A percentile compares a stretch with the other conserved stretches of the same genome.
Evolutionary conservation across 2,113 vertebrate genomes (phyloP).

Genomic region (Passerina amoena): DNA sequence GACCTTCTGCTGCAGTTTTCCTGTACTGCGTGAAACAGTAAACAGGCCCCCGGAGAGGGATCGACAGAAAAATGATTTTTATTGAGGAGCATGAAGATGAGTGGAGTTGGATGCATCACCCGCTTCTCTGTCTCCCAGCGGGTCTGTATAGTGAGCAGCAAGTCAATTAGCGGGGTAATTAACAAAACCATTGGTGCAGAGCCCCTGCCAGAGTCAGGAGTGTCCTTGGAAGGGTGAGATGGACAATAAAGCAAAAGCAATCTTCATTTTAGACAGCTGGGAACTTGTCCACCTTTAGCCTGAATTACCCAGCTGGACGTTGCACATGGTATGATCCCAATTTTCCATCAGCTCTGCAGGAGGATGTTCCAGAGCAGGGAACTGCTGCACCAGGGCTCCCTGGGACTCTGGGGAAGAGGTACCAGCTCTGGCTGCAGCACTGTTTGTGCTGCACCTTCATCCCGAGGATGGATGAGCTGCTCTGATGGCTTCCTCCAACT

Average conservation of each 20-base stretch:
- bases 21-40: background rate
- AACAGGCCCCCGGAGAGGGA: background rate
- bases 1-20: background rate
- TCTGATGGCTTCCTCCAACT: background rate
- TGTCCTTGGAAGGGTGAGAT: background rate
- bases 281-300: background rate
- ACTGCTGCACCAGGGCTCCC: background rate
- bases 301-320: background rate
- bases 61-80: background rate
- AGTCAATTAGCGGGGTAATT: background rate
- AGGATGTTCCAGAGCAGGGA: background rate
- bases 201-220: background rate
- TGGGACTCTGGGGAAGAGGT: background rate
- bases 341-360: background rate
- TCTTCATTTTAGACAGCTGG: background rate
- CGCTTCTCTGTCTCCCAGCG: rapidly evolving
- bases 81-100: background rate
- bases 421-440: background rate
- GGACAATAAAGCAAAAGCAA: background rate
- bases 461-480: background rate
- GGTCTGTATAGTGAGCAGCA: background rate
- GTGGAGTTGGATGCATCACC: background rate
- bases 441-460: background rate
- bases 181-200: background rate
- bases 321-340: rapidly evolving